Base-by-base conservation (phyloP, 2,113 vertebrate genomes). In the Epinephelus cyanopodus region DNA sequence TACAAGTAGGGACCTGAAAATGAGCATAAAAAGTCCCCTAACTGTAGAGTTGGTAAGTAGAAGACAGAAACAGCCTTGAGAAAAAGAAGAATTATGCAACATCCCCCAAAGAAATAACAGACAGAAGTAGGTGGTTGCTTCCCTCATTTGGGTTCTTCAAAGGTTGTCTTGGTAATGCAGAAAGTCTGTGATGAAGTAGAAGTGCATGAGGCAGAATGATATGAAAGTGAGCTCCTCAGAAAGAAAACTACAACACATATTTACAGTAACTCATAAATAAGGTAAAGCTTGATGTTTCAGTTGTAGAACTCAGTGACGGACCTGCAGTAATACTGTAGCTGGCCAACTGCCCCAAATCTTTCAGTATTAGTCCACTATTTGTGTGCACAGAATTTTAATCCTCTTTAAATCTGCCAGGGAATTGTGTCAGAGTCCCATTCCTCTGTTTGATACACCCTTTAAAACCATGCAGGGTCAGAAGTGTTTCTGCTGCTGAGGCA, bases 321-420 rank as follows among this genome's bases (percentile, higher is more conserved):
- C 45, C 42, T 77, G 18, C 50, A 50, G 27, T 53, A 29, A 13
- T 18, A 42, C 29, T 29, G 29, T 29, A 33, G 23, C 72, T 85
- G 72, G 54, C 73, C 56, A 23, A 50, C 61, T 87, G 77, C 54
- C 74, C 82, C 65, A 57, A 80, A 77, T 85, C 50, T 80, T 18
- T 78, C 27, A 39, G 67, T 50, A 57, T 18, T 81, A 69, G 37
- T 58, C 57, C 37, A 53, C 15, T 74, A 29, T 61, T 67, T 73
- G 61, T 66, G 71, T 53, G 27, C 58, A 37, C 18, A 82, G 39
- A 81, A 65, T 79, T 73, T 53, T 86, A 72, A 88, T 82, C 71
- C 83, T 74, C 50, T 70, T 81, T 62, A 77, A 77, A 77, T 21
- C 61, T 72, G 45, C 66, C 12, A 63, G 10, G 50, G 81, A 87